Evolutionary conservation across 2,888 invertebrate species (phyloP).

Genomic region (Cerastis rubricosa): DNA sequence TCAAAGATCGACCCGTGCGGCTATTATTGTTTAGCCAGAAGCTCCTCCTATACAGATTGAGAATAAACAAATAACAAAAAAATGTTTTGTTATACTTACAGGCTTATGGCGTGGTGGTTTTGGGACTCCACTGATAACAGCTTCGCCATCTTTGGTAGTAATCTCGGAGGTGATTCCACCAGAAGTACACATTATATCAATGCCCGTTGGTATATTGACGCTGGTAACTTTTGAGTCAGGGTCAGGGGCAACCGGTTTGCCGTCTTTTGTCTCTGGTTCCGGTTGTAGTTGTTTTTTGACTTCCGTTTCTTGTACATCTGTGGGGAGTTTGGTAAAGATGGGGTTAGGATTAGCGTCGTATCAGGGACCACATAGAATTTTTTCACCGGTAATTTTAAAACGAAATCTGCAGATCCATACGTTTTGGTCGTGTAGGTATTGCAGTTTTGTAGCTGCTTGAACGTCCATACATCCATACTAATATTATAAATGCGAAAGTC

Average conservation of each 20-base stretch:
- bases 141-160: slow-evolving; percentile 67
- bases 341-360: neutral
- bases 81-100: slow-evolving; percentile 64
- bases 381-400: no score
- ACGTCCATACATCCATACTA: no score
- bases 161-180: slow-evolving; percentile 68
- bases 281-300: slow-evolving; percentile 19
- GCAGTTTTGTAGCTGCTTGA: no score
- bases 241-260: neutral
- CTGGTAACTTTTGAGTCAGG: slow-evolving; percentile 46
- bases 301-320: slow-evolving; percentile 53
- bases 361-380: no score
- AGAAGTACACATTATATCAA: slow-evolving; percentile 70
- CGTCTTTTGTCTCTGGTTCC: slow-evolving; percentile 5
- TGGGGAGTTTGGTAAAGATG: neutral
- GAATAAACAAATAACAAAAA: no score
- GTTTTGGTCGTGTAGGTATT: no score
- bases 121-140: slow-evolving; percentile 72
- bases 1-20: no score
- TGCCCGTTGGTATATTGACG: slow-evolving; percentile 65
- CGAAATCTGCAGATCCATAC: no score
- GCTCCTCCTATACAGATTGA: no score
- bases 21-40: no score
- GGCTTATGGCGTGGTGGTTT: slow-evolving; percentile 68
- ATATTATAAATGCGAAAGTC: no score